Evolutionary conservation across 2,113 vertebrate species (phyloP), one percentile per base, ranked within the genome.

Genomic region (Aspiorhynchus laticeps): DNA sequence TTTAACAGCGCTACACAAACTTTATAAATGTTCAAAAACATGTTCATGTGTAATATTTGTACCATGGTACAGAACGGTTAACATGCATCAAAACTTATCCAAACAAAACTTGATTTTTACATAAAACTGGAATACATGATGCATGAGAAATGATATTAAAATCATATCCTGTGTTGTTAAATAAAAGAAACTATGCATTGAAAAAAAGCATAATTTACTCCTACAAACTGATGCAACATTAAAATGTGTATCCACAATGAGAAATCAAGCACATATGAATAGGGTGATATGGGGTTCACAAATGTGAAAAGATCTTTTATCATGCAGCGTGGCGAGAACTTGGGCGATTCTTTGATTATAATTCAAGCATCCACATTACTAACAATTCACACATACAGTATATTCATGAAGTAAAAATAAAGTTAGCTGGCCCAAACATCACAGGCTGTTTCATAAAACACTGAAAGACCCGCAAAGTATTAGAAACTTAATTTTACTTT

Each of bases 41-140:
- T 28, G 28, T 11, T 7, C 0, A 21, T 61, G n/a, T n/a, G 24
- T 80, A 28, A 43, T 65, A 81, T 81, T 46, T 46, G n/a, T 7
- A 65, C 11, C 36, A 31, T 43, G 53, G 53, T 61, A 80, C 77
- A 59, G 53, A 38, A 80, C 38, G 10, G 31, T 24, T 24, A 80
- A 80, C 56, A 61, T 80, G 53, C 78, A 80, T 80, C 56, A 59
- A 61, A 61, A 80, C 33, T 14, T 36, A 56, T 79, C 73, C 41
- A 79, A 9, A 56, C 31, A 41, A 33, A 80, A 33, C 10, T 5
- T 1, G 21, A 46, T 46, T 46, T 28, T n/a, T 5, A 46, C 43
- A 77, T 77, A 36, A 79, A 78, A 69, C 31, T 3, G 15, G 3
- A 9, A 36, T 9, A 7, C 7, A 21, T 33, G 75, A 33, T 24